phyloP scores from a whole-genome alignment of 2,888 invertebrate species.

The Drosophila atripex region DNA sequence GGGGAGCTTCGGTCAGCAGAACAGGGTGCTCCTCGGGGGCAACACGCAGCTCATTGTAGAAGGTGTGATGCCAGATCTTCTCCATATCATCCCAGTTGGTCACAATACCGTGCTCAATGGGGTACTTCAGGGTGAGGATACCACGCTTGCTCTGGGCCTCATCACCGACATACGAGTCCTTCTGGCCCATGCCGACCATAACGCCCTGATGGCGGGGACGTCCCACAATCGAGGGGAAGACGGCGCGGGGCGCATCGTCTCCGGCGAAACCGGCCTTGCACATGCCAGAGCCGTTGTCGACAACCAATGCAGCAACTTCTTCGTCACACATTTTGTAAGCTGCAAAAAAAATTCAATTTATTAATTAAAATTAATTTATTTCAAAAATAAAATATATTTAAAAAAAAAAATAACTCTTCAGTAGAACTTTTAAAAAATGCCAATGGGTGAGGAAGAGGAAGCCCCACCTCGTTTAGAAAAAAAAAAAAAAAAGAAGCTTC shows the following conservation, averaged over 20 bases:
- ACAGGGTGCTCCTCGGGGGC: constrained; percentile 97
- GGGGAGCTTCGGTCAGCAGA: constrained; percentile 93
- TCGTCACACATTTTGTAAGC: constrained; percentile 94
- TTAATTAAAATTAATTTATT: not conserved
- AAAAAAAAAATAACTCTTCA: not conserved
- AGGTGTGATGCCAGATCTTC: constrained; percentile 99
- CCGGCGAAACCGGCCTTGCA: constrained; percentile 97
- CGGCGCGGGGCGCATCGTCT: constrained; percentile 94
- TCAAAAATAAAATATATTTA: not conserved
- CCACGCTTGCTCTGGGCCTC: constrained; percentile 94
- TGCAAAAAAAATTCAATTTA: constrained; percentile 47
- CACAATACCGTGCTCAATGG: constrained; percentile 98
- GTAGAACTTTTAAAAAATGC: constrained; percentile 8
- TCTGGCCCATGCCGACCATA: constrained; percentile 97
- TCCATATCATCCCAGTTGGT: constrained; percentile 99
- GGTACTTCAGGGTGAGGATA: constrained; percentile 97
- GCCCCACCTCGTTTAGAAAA: not conserved
- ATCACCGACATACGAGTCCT: constrained; percentile 94
- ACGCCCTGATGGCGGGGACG: constrained; percentile 94
- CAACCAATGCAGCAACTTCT: constrained; percentile 96
- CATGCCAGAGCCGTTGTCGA: constrained; percentile 97
- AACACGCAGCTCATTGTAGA: constrained; percentile 98
- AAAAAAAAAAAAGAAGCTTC: constrained; percentile 17
- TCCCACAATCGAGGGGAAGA: constrained; percentile 95
- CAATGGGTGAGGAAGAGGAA: constrained; percentile 18